These are phyloP conservation scores for Tachina grossa DNA, from an alignment of 2,888 invertebrate species.

Conservation along the genomic window DNA sequence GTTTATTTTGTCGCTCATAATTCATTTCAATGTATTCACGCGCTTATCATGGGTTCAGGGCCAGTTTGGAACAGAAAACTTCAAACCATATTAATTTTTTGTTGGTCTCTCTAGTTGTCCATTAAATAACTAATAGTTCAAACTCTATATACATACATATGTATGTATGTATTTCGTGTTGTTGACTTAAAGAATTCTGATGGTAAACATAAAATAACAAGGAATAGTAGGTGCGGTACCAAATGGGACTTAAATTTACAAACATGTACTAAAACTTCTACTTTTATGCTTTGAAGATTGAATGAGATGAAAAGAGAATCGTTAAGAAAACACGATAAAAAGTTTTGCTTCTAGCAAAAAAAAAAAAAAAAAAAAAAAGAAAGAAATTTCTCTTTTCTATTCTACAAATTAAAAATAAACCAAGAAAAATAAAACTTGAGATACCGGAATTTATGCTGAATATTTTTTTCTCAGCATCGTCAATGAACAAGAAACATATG, in stretches of 20 bases:
- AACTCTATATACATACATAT: not conserved
- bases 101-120: not conserved
- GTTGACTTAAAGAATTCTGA: not conserved
- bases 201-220: not conserved
- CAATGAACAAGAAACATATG: no score
- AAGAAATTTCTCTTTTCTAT: no score
- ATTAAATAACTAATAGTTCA: constrained; percentile 7
- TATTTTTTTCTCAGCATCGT: no score
- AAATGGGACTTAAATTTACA: not conserved
- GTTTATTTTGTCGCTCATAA: not conserved
- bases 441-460: no score
- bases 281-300: not conserved
- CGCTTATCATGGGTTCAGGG: constrained; percentile 3
- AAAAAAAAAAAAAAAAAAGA: no score
- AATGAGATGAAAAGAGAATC: not conserved
- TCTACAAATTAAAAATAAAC: no score
- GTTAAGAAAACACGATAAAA: not conserved
- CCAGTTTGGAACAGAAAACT: not conserved
- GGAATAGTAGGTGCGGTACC: constrained; percentile 5
- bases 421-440: no score
- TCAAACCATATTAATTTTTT: not conserved
- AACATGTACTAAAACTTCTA: not conserved
- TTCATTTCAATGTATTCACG: not conserved
- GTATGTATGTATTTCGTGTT: not conserved
- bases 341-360: not conserved